Evolutionary conservation across 2,113 vertebrate genomes (phyloP), one percentile per base, ranked within the genome.

Genomic region (Dipodomys merriami): DNA sequence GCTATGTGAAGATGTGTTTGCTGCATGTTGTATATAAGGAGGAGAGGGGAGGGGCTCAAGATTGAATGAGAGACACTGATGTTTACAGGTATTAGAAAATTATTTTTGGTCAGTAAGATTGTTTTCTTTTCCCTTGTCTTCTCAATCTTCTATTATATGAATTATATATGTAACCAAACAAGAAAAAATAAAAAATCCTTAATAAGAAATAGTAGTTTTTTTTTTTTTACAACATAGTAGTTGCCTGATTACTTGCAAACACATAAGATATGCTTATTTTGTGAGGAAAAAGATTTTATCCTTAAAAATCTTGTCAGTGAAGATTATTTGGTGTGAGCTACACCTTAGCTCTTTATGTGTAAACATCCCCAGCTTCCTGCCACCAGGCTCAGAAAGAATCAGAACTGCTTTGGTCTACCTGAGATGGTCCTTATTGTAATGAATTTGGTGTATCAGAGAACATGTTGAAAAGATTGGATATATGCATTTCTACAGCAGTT

Each of bases 181-280:
- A 73, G 11, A 77, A 16, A 82, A 81, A 71, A 72, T 60, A 22
- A 76, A 92, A 88, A 72, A 46, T 92, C 86, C 79, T 82, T 35
- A 82, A 60, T 81, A 78, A 60, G 57, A 95, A 93, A 84, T 39
- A 39, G 35, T 35, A 35, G 35, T 35, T 39, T 39, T 9, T 68
- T 44, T 74, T 81, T 88, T 93, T 91, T 91, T 62, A 19, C 90
- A 95, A 83, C 4, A 39, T 88, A 29, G 67, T 77, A 77, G 90
- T 90, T 91, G n/a, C 35, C 78, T 78, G 64, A 84, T 96, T 94
- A 95, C 91, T 83, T 94, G 80, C 77, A 93, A 73, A 92, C 86
- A 71, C 86, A 82, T 27, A 57, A 69, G 71, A 76, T 86, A 81
- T 29, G 86, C 65, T 64, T 88, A 88, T 88, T 81, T 93, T 86